These are phyloP conservation scores for Dasysyrphus tricinctus DNA, from an alignment of 2,888 invertebrate genomes.

Conservation along the genomic window DNA sequence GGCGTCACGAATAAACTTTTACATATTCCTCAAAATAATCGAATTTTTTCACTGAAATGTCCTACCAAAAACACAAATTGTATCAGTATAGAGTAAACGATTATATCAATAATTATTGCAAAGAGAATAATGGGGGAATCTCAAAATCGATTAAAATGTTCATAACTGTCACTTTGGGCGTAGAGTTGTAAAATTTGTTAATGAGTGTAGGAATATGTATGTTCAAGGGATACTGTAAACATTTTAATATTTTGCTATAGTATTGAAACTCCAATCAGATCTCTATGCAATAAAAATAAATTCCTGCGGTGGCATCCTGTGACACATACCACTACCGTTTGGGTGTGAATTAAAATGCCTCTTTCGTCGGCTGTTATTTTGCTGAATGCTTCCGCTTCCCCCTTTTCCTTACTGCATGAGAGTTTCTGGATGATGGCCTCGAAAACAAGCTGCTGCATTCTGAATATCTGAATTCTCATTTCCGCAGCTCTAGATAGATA, in stretches of 20 bases:
- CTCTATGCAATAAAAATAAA: conserved; percentile 46
- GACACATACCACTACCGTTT: conserved; percentile 45
- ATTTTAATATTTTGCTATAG: conserved; percentile 53
- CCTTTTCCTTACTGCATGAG: not conserved
- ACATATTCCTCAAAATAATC: too few relatives aligned
- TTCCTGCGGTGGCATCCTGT: conserved; percentile 63
- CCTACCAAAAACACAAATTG: conserved; percentile 14
- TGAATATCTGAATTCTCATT: conserved; percentile 36
- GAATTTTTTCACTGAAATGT: conserved; percentile 31
- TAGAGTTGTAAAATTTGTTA: conserved; percentile 1
- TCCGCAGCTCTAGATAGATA: conserved; percentile 23
- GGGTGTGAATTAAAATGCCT: conserved; percentile 71
- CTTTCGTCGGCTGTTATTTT: conserved; percentile 43
- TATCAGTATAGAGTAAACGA: conserved; percentile 33
- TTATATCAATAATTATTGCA: conserved; percentile 10
- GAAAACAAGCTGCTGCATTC: conserved; percentile 38
- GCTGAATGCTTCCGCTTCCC: conserved; percentile 37
- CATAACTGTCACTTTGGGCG: conserved; percentile 45
- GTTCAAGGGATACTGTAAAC: conserved; percentile 59
- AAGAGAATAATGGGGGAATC: conserved; percentile 6
- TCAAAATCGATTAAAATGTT: conserved; percentile 65
- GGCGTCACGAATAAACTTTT: too few relatives aligned
- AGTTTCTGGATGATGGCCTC: conserved; percentile 30
- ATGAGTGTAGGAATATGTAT: not conserved
- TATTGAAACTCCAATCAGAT: conserved; percentile 72